phyloP scores from a whole-genome alignment of 2,113 vertebrate genomes.

The Oryzias woworae region DNA sequence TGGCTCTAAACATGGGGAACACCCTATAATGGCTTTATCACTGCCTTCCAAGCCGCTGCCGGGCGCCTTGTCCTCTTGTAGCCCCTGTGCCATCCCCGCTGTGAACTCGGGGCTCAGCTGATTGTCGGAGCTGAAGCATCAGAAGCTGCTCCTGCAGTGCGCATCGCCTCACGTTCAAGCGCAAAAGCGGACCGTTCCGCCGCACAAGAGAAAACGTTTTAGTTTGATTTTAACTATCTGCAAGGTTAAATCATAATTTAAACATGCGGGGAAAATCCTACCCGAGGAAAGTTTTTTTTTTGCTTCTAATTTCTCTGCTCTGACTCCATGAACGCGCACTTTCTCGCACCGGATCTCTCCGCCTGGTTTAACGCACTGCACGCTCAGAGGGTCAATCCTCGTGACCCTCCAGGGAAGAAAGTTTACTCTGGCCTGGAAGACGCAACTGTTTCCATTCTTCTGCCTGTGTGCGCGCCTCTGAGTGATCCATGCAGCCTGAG shows the following conservation, averaged over 20 bases:
- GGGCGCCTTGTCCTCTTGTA: constrained; percentile 55
- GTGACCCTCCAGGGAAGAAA: constrained; percentile 83
- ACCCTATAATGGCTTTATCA: constrained; percentile 79
- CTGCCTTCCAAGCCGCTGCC: constrained; percentile 66
- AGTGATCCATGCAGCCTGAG: too few species aligned
- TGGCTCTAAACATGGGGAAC: constrained; percentile 72
- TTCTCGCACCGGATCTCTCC: constrained; percentile 69
- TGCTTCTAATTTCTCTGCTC: neutral
- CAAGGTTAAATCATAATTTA: too few species aligned
- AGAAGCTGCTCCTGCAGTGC: too few species aligned
- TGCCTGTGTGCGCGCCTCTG: neutral
- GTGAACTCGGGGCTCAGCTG: constrained; percentile 5
- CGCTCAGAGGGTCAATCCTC: constrained; percentile 87
- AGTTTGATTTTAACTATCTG: too few species aligned
- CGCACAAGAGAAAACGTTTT: too few species aligned
- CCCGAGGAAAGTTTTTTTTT: too few species aligned
- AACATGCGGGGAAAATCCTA: too few species aligned
- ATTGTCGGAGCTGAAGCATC: too few species aligned
- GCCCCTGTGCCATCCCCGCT: constrained; percentile 42
- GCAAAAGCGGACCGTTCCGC: too few species aligned
- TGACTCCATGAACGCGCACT: neutral
- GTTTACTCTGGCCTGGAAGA: constrained; percentile 68
- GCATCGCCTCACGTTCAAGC: too few species aligned
- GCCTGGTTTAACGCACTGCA: constrained; percentile 90
- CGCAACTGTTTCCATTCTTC: neutral